Base-by-base conservation (phyloP, 2,888 invertebrate species). In the Argynnis bischoffii region DNA sequence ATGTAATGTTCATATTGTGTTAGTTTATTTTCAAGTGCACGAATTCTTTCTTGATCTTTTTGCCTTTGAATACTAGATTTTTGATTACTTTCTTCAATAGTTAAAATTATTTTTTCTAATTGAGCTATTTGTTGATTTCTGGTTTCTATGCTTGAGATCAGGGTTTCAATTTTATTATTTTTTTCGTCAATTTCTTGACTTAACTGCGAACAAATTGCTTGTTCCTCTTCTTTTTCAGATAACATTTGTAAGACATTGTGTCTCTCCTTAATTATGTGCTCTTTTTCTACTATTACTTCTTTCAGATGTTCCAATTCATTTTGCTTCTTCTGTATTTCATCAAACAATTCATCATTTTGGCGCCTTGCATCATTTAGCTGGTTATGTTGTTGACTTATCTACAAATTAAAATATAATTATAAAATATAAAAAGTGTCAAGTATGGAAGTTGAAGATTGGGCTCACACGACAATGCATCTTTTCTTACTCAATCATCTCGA, bases 101-200 rank as follows among this genome's bases (percentile, higher is more conserved):
- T 82, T 54, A 90, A 76, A 66, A 92, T 83, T 14, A 91, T 88
- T 78, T 87, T 88, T 68, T 92, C 90, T 67, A 92, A 74, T 75
- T 91, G 83, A 21, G 77, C 77, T 66, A 80, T 79, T 74, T 78
- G 79, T 61, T 77, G 69, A 68, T 82, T 79, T 63, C 77, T 73
- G 53, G 69, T 75, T 67, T 79, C 76, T 60, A 81, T 60, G 67
- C 75, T 78, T 18, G 63, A 74, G 14, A 82, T 63, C 46, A 92
- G 82, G 8, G 83, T 76, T 56, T 87, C 76, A 31, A 92, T 86
- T 80, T 91, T 87, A n/a, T 76, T 69, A 75, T 86, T 84, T 72
- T 90, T 90, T 63, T 89, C 84, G 16, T 69, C 63, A 14, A 92
- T 73, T 76, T 87, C 82, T 65, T 82, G 81, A 67, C 77, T 85